Evolutionary conservation across 2,888 invertebrate genomes (phyloP), one percentile per base, ranked within the genome.

Genomic region (Ectemnius cavifrons): DNA sequence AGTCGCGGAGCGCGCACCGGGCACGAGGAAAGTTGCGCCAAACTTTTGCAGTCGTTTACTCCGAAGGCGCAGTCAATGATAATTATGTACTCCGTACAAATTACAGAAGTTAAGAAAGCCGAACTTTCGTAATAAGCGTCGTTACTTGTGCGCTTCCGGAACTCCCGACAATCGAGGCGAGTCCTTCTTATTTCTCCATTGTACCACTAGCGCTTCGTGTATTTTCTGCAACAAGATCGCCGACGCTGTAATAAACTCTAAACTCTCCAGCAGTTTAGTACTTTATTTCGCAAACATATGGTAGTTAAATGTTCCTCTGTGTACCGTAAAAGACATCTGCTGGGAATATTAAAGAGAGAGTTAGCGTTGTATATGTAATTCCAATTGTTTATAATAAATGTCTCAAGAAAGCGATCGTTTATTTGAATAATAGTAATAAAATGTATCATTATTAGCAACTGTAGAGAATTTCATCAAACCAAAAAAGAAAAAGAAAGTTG

Each of bases 401-500:
- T 37, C 8, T 37, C 37, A 6, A 6, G 2, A 6, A 37, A 37
- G 37, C 37, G 11, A 45, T 27, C 14, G n/a, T 46, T 57, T 18
- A n/a, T 16, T 3, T 11, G 8, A 14, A 14, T 27, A 47, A n/a
- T 47, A 63, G 23, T n/a, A 37, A 52, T n/a, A 37, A 52, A 16
- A 16, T 45, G 27, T 16, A n/a, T n/a, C 8, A 13, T 2, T 18
- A 37, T 71, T 47, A 8, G 4, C 28, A 13, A 20, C 8, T 5
- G 0, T 6, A 63, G 8, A 46, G 2, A 13, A 3, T 37, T 37
- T 11, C 37, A 37, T 11, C 18, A 13, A 37, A 8, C 13, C 37
- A n/a, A 64, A 56, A 28, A 18, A 47, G 47, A 70, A 81, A 82
- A 85, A 85, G 84, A 77, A 75, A 70, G 49, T 47, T 93, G 93